Evolutionary conservation across 2,113 vertebrate genomes (phyloP).

Genomic region (Micronisus gabar): DNA sequence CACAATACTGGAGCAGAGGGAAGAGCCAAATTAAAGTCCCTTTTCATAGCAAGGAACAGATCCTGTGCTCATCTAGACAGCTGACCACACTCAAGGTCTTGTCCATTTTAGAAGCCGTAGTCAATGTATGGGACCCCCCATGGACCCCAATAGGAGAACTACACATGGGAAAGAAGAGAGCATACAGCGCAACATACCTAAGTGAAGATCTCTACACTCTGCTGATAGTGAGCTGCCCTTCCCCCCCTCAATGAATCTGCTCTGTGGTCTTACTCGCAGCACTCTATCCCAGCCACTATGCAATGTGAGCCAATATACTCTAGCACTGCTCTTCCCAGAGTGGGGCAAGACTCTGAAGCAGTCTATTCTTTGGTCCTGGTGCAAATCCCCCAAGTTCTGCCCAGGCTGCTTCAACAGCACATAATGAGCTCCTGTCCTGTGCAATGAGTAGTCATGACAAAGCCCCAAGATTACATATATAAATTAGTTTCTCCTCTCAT

Average conservation of each 20-base stretch:
- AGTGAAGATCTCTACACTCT: background rate
- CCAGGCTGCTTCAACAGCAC: background rate
- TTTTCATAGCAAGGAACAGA: background rate
- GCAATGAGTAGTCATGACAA: background rate
- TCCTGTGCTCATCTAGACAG: background rate
- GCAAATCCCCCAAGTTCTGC: background rate
- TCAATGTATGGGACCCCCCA: background rate
- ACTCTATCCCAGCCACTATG: background rate
- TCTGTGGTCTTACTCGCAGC: background rate
- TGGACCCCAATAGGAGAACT: background rate
- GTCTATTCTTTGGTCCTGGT: background rate
- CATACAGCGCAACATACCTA: background rate
- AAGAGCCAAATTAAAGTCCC: background rate
- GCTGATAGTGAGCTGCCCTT: background rate
- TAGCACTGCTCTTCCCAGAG: background rate
- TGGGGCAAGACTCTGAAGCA: background rate
- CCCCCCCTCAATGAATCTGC: background rate
- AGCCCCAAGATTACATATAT: background rate
- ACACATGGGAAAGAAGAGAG: background rate
- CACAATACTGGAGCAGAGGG: background rate
- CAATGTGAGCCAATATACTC: background rate
- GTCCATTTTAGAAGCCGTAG: background rate
- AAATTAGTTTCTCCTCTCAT: slow-evolving; percentile 9
- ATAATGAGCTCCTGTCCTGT: background rate
- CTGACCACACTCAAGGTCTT: background rate